Percentiles rank a stretch among this genome's conserved stretches.
phyloP scores from a whole-genome alignment of 1,140 invertebrate species.

The Hormaphis cornu region DNA sequence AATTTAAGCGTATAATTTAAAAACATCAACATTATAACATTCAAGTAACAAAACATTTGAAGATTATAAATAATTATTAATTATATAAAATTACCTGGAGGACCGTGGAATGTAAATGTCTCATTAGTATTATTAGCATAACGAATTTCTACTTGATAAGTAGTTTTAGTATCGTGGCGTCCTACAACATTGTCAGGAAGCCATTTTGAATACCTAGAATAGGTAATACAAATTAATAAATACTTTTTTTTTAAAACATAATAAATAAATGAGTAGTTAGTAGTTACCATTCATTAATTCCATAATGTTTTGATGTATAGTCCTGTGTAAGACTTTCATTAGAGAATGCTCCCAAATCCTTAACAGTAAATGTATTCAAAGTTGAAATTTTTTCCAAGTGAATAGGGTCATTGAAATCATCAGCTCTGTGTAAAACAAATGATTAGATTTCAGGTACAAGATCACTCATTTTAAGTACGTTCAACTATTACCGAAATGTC shows the following conservation, averaged over 20 bases:
- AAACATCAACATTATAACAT: background rate
- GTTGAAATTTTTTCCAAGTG: constrained; percentile 86
- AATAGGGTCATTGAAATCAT: constrained; percentile 91
- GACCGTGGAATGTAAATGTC: constrained; percentile 87
- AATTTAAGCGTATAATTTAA: constrained; percentile 33
- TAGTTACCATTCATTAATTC: constrained; percentile 83
- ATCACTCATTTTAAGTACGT: background rate
- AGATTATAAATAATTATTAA: background rate
- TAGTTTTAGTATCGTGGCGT: constrained; percentile 88
- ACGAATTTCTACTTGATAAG: constrained; percentile 79
- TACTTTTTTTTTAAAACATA: background rate
- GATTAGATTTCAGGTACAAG: background rate
- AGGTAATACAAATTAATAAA: background rate
- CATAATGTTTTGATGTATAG: constrained; percentile 83
- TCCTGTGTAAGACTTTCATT: constrained; percentile 63
- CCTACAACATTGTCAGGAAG: constrained; percentile 73
- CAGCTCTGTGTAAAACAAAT: constrained; percentile 49
- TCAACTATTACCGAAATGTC: constrained; percentile 54
- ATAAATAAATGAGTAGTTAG: background rate
- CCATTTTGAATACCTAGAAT: constrained; percentile 62
- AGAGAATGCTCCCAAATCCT: constrained; percentile 73
- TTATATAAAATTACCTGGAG: constrained; percentile 51
- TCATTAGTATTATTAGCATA: constrained; percentile 94
- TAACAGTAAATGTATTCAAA: constrained; percentile 72
- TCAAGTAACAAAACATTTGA: background rate